These are phyloP conservation scores for Halichoeres trimaculatus DNA, from an alignment of 2,113 vertebrate genomes.

Conservation along the genomic window DNA sequence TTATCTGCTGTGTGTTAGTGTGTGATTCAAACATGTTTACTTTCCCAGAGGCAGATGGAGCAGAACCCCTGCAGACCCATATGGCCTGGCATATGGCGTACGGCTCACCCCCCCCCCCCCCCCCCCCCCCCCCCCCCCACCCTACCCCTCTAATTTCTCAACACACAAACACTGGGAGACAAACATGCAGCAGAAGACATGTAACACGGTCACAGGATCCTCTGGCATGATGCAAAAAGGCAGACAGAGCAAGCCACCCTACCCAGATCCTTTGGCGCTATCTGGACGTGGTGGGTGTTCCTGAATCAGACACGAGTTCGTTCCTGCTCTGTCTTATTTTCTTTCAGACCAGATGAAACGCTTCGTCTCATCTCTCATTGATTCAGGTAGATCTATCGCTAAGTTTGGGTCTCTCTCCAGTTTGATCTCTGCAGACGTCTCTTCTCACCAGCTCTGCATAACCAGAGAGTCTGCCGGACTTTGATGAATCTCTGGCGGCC, in stretches of 20 bases:
- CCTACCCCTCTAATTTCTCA: slow-evolving; percentile 9
- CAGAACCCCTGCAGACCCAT: slow-evolving; percentile 69
- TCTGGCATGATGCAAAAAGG: slow-evolving; percentile 54
- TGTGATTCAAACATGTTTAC: slow-evolving; percentile 72
- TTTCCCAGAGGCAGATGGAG: slow-evolving; percentile 61
- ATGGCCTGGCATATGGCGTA: slow-evolving; percentile 79
- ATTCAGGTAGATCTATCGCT: slow-evolving; percentile 65
- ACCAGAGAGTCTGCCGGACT: slow-evolving; percentile 48
- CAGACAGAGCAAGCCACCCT: slow-evolving; percentile 40
- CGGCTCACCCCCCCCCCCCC: slow-evolving; percentile 57
- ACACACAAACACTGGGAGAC: slow-evolving; percentile 9
- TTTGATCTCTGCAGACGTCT: slow-evolving; percentile 47
- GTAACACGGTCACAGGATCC: slow-evolving; percentile 35
- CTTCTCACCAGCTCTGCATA: slow-evolving; percentile 46
- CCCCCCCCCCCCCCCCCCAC: too few species aligned
- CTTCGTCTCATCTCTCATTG: slow-evolving; percentile 63
- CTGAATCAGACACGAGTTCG: slow-evolving; percentile 27
- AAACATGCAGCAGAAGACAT: slow-evolving; percentile 29
- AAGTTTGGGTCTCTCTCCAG: slow-evolving; percentile 40
- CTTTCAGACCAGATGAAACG: slow-evolving; percentile 57
- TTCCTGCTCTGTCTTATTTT: slow-evolving; percentile 24
- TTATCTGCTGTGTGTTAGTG: slow-evolving; percentile 49
- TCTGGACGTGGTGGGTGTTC: slow-evolving; percentile 57
- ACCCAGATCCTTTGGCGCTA: slow-evolving; percentile 41
- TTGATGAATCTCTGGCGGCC: slow-evolving; percentile 60